These are phyloP conservation scores for Sandelia bainsii DNA, from an alignment of 2,797 vertebrate species.

Conservation along the genomic window DNA sequence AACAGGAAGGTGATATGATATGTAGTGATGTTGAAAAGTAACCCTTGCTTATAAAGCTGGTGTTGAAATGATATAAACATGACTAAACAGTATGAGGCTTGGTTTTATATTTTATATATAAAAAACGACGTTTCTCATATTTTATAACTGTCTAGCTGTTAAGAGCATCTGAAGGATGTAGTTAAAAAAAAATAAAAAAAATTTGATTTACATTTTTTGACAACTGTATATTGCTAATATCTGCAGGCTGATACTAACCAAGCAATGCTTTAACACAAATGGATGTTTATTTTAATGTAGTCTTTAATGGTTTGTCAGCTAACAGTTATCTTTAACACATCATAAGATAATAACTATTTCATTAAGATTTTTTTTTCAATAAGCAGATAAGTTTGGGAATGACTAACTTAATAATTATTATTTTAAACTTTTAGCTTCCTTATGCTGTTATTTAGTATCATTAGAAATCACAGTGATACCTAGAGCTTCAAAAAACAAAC, in stretches of 20 bases:
- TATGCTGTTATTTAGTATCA: slow-evolving; percentile 74
- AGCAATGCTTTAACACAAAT: slow-evolving; percentile 20
- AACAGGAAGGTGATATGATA: slow-evolving; percentile 70
- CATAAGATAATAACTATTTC: slow-evolving; percentile 26
- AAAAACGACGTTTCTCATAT: slow-evolving; percentile 40
- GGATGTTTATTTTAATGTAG: slow-evolving; percentile 14
- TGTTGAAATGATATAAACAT: slow-evolving; percentile 71
- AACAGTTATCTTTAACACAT: slow-evolving; percentile 24
- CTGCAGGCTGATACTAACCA: slow-evolving; percentile 38
- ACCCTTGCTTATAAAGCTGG: slow-evolving; percentile 78
- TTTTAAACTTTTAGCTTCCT: slow-evolving; percentile 75
- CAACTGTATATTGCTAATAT: slow-evolving; percentile 45
- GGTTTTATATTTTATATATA: slow-evolving; percentile 39
- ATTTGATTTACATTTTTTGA: slow-evolving; percentile 24
- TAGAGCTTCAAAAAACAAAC: slow-evolving; percentile 75
- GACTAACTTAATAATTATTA: slow-evolving; percentile 40
- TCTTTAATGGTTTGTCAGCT: slow-evolving; percentile 18
- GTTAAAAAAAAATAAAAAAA: slow-evolving; percentile 41
- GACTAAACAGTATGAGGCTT: slow-evolving; percentile 57
- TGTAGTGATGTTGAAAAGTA: slow-evolving; percentile 70
- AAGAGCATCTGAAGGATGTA: slow-evolving; percentile 46
- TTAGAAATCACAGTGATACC: slow-evolving; percentile 82
- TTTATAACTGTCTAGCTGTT: slow-evolving; percentile 26
- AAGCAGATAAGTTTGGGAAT: slow-evolving; percentile 53
- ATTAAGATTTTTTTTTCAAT: slow-evolving; percentile 18